Evolutionary conservation across 2,888 invertebrate genomes (phyloP), one percentile per base, ranked within the genome.

Genomic region (Pollenia labialis): DNA sequence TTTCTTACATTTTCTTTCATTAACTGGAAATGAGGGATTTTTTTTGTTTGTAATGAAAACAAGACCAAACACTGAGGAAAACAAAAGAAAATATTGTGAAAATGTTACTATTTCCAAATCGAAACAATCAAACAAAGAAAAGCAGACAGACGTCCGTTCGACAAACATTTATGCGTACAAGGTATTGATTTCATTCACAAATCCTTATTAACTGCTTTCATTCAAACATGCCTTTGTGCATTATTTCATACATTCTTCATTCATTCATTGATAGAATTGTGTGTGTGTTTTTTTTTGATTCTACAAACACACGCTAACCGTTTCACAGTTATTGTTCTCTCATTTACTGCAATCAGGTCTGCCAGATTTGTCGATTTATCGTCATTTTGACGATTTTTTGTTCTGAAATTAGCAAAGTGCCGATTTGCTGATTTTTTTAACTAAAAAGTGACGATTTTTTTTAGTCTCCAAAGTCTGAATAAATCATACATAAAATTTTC

Each of bases 121-220:
- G 56, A 68, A 14, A 42, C 6, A 32, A 32, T 4, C 32, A 32
- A 32, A 4, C 4, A 56, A 54, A 18, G 12, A 32, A 8, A 52
- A n/a, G 12, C 11, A 69, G n/a, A 69, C 12, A 40, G 40, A 46
- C 18, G 64, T 58, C 32, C 4, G 32, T 46, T 52, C 32, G 12
- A 40, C 16, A 8, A 54, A 11, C 42, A 60, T 42, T 11, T 8
- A 12, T 16, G 52, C 56, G 54, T 52, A 32, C n/a, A 68, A 32
- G 44, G 32, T 14, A 44, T 58, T 50, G 46, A 75, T 75, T 82
- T 82, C 81, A 82, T 82, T 82, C 81, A 81, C 50, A 82, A 82
- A 75, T 32, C 44, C 75, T 82, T 68, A 60, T 82, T 75, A 75
- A 69, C 68, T 75, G 52, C 44, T 32, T 66, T 76, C 42, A 66